These are phyloP conservation scores for Blastobasis lacticolella DNA, from an alignment of 2,888 invertebrate species.

Conservation along the genomic window DNA sequence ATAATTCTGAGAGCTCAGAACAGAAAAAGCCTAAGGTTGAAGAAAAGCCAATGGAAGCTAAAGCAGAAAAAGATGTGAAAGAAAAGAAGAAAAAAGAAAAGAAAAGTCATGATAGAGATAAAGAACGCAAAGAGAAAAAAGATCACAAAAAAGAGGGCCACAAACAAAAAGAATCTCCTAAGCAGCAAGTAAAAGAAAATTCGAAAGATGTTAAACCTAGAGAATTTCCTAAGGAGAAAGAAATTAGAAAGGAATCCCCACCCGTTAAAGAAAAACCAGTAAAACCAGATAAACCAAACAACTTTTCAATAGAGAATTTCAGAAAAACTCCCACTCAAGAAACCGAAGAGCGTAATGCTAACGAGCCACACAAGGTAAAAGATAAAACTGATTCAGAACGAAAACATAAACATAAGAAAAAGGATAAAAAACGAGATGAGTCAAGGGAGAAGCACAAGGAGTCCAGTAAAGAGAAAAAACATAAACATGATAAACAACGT, in stretches of 20 bases:
- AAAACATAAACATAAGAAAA: slow-evolving; percentile 77
- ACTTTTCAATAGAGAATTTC: slow-evolving; percentile 65
- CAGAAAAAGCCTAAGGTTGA: slow-evolving; percentile 57
- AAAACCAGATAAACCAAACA: slow-evolving; percentile 62
- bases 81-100: slow-evolving; percentile 77
- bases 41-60: slow-evolving; percentile 69
- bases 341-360: slow-evolving; percentile 44
- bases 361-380: slow-evolving; percentile 44
- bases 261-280: slow-evolving; percentile 47
- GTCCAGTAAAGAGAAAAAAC: slow-evolving; percentile 63
- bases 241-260: slow-evolving; percentile 42
- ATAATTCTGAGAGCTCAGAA: slow-evolving; percentile 40
- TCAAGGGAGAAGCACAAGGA: slow-evolving; percentile 77
- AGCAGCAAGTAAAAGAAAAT: slow-evolving; percentile 48
- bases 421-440: slow-evolving; percentile 79
- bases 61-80: slow-evolving; percentile 66
- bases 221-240: slow-evolving; percentile 50
- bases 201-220: slow-evolving; percentile 45
- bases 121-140: slow-evolving; percentile 73
- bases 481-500: slow-evolving; percentile 71
- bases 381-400: slow-evolving; percentile 70
- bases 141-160: slow-evolving; percentile 75
- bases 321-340: slow-evolving; percentile 62
- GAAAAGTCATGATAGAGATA: slow-evolving; percentile 77
- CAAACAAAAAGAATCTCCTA: slow-evolving; percentile 60